Conservation (phyloP, 2,113 vertebrate genomes). For the Mastomys coucha region DNA sequence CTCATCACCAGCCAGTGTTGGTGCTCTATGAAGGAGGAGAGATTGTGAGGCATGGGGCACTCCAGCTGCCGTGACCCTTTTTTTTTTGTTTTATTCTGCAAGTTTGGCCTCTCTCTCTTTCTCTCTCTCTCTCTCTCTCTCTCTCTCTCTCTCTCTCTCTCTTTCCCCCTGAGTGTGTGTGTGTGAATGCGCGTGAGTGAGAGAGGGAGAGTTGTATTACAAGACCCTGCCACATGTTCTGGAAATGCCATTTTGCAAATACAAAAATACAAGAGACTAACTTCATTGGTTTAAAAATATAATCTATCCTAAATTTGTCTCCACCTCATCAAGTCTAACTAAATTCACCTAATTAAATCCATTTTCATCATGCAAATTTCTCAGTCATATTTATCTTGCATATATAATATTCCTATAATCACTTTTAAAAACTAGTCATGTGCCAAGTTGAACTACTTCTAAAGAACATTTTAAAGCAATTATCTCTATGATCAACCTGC, state of each 20-base stretch:
- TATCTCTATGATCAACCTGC: constrained; percentile 57
- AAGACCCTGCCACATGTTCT: constrained; percentile 26
- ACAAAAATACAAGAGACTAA: constrained; percentile 53
- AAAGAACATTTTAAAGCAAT: constrained; percentile 62
- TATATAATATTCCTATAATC: constrained; percentile 62
- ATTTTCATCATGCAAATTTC: constrained; percentile 74
- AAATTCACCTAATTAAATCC: constrained; percentile 75
- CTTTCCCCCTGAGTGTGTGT: background rate
- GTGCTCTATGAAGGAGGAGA: background rate
- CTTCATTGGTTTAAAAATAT: constrained; percentile 76
- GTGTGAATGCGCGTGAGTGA: background rate
- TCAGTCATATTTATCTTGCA: constrained; percentile 67
- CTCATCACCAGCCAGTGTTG: background rate
- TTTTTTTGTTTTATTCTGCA: constrained; percentile 4
- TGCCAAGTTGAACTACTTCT: constrained; percentile 45
- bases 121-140: no score
- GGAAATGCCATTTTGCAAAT: constrained; percentile 60
- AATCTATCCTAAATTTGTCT: constrained; percentile 66
- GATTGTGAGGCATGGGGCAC: background rate
- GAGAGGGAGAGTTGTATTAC: background rate
- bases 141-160: no score
- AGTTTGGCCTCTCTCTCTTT: background rate
- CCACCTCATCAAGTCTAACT: constrained; percentile 71
- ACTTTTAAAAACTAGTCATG: constrained; percentile 47
- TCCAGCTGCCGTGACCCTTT: background rate